Conservation (phyloP, 1,140 invertebrate species). For the Gonatopus flavifemur region DNA sequence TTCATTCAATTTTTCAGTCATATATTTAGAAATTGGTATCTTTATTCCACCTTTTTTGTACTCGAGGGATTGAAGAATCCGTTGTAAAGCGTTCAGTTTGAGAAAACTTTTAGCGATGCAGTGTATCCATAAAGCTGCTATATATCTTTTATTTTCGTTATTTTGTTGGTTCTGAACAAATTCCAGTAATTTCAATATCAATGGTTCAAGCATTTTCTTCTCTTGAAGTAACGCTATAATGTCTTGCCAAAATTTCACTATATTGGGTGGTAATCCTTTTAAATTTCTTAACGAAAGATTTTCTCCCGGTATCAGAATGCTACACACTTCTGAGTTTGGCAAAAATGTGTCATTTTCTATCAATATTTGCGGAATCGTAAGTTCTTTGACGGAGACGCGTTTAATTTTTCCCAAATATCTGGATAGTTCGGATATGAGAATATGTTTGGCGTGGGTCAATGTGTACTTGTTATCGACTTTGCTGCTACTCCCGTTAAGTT, state of each 20-base stretch:
- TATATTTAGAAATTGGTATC: too few relatives aligned
- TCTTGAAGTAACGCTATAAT: conserved; percentile 58
- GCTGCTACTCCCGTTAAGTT: background rate
- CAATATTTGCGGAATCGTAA: conserved; percentile 35
- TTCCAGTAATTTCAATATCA: conserved; percentile 57
- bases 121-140: conserved; percentile 61
- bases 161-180: conserved; percentile 47
- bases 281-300: too few relatives aligned
- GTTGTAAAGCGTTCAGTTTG: conserved; percentile 48
- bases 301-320: conserved; percentile 30
- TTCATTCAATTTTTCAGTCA: conserved; percentile 24
- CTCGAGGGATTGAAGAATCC: conserved; percentile 39
- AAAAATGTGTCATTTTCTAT: conserved; percentile 44
- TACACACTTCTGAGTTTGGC: conserved; percentile 34
- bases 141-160: conserved; percentile 40
- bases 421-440: conserved; percentile 40
- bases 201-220: conserved; percentile 55
- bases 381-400: conserved; percentile 20
- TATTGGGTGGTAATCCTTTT: conserved; percentile 34
- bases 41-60: conserved; percentile 25
- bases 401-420: conserved; percentile 32
- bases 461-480: conserved; percentile 23
- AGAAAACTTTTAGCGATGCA: conserved; percentile 55
- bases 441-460: conserved; percentile 25
- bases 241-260: conserved; percentile 57